Base-by-base conservation (phyloP, 1,140 invertebrate species). In the Dysdera silvatica region DNA sequence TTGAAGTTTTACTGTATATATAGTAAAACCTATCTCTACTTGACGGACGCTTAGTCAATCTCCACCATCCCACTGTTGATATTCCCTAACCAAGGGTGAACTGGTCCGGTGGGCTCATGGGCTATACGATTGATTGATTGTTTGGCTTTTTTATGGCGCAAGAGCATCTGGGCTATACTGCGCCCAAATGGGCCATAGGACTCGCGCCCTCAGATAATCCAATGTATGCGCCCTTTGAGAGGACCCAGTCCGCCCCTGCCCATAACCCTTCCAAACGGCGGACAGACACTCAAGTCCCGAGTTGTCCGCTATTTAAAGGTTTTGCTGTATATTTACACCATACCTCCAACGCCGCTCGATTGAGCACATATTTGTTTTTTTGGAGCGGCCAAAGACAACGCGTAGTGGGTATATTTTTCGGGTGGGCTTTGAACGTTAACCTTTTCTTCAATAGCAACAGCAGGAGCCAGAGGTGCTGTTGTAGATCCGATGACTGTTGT, bases 341-440 rank as follows among this genome's bases (percentile, higher is more conserved):
- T 54, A 56, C 53, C 54, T 59, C 57, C 56, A 54, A 65, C 16
- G 29, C 56, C 56, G 18, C 37, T 57, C 0, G 63, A 48, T 32
- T 60, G 55, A 20, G 40, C 63, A 31, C 53, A 49, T 48, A 65
- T 41, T 31, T 60, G 49, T 16, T 52, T 49, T 40, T 54, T 60
- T 20, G 49, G 56, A 5, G 37, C 32, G 31, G n/a, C 14, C 12
- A 20, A 6, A 8, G 41, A 29, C 14, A 65, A 31, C 18, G 56
- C 55, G 23, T 28, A 54, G 4, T 26, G 8, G 1, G 48, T 65
- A 18, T 47, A 26, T 60, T 58, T 65, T 20, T 37, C n/a, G 14
- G 63, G 56, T 20, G 29, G 12, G 24, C 26, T 12, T 14, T 48
- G 56, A 23, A 65, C 18, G 48, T 56, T 48, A 1, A 56, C 43